Evolutionary conservation across 2,113 vertebrate genomes (phyloP), one percentile per base, ranked within the genome.

Genomic region (Cyprinodon variegatus): DNA sequence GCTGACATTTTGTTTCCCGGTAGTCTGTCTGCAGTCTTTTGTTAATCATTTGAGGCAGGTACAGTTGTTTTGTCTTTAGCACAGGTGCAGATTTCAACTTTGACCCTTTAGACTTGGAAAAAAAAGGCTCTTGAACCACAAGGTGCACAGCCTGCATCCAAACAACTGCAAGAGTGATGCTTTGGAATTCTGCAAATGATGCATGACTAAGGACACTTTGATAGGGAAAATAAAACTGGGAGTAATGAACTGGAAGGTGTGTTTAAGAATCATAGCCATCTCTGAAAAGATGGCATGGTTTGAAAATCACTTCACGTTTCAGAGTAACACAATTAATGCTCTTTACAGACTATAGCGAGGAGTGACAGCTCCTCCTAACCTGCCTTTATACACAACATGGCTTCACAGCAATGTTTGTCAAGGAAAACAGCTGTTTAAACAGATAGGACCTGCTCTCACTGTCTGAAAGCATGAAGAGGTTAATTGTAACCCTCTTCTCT

Each of bases 41-140:
- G 39, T 74, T 75, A 86, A 78, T 46, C 48, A 66, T 86, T 87
- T 64, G 77, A 83, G 81, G 81, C 82, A 83, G 81, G 83, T 88
- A 87, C 70, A 76, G 66, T 83, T 94, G 94, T 94, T 94, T 94
- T 88, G 93, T 93, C 91, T 94, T 82, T 68, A 82, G 63, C 83
- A 81, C 94, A 95, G 93, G 92, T 95, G 94, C 89, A 82, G 65
- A 79, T 86, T 70, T 91, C 88, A 91, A 90, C 92, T 95, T 89
- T 95, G 87, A 91, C 92, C 89, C 41, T 62, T 9, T 37, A 82
- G 73, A 72, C 72, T 74, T 53, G 6, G 81, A 88, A 82, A 90
- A 78, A 45, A 53, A 70, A 43, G 15, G 11, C 20, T n/a, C 14
- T 14, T 65, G 11, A 81, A 78, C 73, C 70, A 71, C 70, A 68